Evolutionary conservation across 2,113 vertebrate genomes (phyloP).

Genomic region (Xyliphius kryptos): DNA sequence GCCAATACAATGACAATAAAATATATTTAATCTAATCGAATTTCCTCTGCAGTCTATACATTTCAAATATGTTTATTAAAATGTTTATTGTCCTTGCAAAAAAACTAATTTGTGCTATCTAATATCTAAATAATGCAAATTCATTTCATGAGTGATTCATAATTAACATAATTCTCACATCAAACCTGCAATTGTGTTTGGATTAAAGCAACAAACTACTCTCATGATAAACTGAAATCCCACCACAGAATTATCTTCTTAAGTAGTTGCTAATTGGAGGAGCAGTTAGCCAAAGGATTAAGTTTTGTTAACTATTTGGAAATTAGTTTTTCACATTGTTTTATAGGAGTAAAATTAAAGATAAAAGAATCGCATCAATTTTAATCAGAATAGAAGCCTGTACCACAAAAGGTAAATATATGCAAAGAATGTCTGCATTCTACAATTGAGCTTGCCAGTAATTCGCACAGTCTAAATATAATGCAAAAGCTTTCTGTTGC

Average conservation of each 20-base stretch:
- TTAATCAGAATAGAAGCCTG: slow-evolving; percentile 36
- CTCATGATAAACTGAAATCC: slow-evolving; percentile 55
- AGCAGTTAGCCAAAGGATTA: slow-evolving; percentile 49
- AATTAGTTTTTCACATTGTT: slow-evolving; percentile 37
- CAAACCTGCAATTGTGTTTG: slow-evolving; percentile 64
- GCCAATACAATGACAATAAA: no score
- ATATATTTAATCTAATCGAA: no score
- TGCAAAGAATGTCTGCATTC: no score
- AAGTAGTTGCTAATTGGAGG: slow-evolving; percentile 61
- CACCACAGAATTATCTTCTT: slow-evolving; percentile 52
- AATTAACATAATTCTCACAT: slow-evolving; percentile 57
- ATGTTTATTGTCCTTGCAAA: slow-evolving; percentile 54
- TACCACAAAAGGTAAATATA: no score
- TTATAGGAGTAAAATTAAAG: slow-evolving; percentile 29
- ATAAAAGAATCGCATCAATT: slow-evolving; percentile 22
- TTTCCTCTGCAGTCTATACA: slow-evolving; percentile 38
- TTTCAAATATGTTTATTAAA: slow-evolving; percentile 44
- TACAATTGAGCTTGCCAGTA: no score
- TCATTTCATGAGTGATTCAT: slow-evolving; percentile 54
- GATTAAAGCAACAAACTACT: slow-evolving; percentile 57
- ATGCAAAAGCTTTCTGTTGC: no score
- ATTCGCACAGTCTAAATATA: no score
- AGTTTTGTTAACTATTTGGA: slow-evolving; percentile 49
- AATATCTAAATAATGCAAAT: slow-evolving; percentile 52
- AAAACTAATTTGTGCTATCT: no score